Percentiles rank a stretch among this genome's conserved stretches.
These are phyloP conservation scores for Daubentonia madagascariensis DNA, from an alignment of 2,113 vertebrate genomes.

Conservation along the genomic window DNA sequence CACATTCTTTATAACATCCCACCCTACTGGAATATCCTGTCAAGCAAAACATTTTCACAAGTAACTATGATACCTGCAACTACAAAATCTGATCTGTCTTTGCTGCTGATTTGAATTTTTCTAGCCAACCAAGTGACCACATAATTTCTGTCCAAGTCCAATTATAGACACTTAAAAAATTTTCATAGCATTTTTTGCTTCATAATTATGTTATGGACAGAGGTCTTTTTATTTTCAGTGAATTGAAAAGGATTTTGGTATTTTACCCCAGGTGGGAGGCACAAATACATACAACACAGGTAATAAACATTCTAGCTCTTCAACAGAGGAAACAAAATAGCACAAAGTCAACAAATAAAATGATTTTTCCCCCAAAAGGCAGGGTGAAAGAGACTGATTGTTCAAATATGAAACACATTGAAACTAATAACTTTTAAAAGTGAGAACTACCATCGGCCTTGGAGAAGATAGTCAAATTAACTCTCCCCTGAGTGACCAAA, in stretches of 20 bases:
- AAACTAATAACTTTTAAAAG: neutral
- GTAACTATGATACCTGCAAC: too few species aligned
- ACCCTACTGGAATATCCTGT: neutral
- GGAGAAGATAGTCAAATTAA: neutral
- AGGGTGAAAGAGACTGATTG: neutral
- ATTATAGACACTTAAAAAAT: neutral
- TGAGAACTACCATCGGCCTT: neutral
- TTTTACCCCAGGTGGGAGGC: fast-evolving
- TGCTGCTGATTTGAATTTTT: neutral
- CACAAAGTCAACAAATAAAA: neutral
- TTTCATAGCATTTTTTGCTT: neutral
- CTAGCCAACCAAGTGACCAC: neutral
- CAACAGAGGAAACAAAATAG: neutral
- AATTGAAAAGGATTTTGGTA: neutral
- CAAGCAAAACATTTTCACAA: neutral
- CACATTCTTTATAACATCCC: neutral
- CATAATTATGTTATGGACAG: neutral
- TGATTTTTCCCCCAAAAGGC: neutral
- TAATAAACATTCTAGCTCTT: neutral
- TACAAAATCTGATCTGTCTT: neutral
- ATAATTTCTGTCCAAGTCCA: neutral
- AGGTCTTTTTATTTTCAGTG: neutral
- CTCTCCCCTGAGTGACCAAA: neutral
- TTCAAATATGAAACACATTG: neutral
- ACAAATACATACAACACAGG: neutral